These are phyloP conservation scores for Tiaroga cobitis DNA, from an alignment of 2,797 vertebrate species.

Conservation along the genomic window DNA sequence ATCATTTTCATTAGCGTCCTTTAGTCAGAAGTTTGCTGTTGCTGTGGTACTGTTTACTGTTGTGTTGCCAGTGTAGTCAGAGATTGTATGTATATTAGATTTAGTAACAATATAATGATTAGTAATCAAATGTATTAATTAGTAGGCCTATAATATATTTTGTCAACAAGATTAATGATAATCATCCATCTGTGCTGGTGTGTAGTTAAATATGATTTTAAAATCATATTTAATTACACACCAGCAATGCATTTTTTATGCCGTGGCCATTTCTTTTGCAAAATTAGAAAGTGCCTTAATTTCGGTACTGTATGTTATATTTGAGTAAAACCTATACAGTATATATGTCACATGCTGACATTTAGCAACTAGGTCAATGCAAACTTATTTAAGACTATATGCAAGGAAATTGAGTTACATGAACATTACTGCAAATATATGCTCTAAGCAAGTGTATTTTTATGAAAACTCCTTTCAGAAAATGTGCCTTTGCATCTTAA, in stretches of 20 bases:
- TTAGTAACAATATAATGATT: neutral
- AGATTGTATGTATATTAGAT: neutral
- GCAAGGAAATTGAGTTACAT: neutral
- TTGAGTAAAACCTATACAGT: neutral
- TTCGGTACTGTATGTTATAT: neutral
- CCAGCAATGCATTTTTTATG: neutral
- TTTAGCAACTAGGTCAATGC: neutral
- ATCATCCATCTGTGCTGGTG: neutral
- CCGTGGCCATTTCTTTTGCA: neutral
- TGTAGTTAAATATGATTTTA: neutral
- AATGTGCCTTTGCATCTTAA: constrained; percentile 16
- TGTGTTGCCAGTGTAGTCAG: neutral
- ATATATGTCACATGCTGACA: neutral
- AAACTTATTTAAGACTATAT: neutral
- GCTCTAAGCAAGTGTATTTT: neutral
- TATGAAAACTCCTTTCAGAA: neutral
- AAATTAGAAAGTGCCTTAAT: neutral
- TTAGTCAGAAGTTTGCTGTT: neutral
- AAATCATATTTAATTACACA: neutral
- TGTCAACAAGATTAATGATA: neutral
- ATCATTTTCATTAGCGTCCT: constrained; percentile 9
- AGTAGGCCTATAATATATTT: neutral
- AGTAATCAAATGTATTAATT: neutral
- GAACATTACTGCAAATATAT: constrained; percentile 8
- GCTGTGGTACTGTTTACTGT: neutral